phyloP scores from a whole-genome alignment of 1,140 invertebrate species.

The Calycopis cecrops region DNA sequence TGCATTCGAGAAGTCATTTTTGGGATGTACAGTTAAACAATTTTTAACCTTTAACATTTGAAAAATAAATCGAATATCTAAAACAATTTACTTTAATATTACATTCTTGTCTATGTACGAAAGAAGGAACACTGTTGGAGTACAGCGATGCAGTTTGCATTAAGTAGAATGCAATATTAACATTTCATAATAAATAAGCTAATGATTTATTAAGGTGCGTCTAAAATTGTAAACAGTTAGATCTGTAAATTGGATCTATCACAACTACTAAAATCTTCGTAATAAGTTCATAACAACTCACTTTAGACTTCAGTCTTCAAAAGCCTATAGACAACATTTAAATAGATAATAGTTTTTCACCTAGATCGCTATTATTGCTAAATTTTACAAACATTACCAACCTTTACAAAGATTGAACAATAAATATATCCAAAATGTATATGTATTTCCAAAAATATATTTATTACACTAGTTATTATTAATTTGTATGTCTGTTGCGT shows the following conservation, averaged over 20 bases:
- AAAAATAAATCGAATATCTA: too few species aligned
- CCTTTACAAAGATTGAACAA: background rate
- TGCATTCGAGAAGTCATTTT: conserved; percentile 45
- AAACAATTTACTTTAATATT: too few species aligned
- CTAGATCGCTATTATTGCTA: conserved; percentile 7
- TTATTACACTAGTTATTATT: conserved; percentile 5
- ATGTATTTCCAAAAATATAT: conserved; percentile 10
- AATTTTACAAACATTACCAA: too few species aligned
- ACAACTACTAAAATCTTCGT: conserved; percentile 29
- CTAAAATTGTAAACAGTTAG: background rate
- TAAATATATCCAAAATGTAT: background rate
- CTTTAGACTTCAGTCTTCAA: conserved; percentile 7
- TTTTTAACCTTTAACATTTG: too few species aligned
- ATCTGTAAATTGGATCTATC: conserved; percentile 12
- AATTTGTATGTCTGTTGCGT: background rate
- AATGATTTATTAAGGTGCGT: too few species aligned
- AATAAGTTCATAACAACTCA: conserved; percentile 1
- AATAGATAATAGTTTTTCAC: background rate
- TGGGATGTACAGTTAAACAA: conserved; percentile 28
- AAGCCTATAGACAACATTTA: background rate
- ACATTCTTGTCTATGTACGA: too few species aligned
- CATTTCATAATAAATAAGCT: too few species aligned
- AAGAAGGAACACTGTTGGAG: too few species aligned
- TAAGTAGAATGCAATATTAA: too few species aligned
- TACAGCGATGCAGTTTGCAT: too few species aligned